phyloP scores from a whole-genome alignment of 2,113 vertebrate species.

The Triplophysa dalaica region DNA sequence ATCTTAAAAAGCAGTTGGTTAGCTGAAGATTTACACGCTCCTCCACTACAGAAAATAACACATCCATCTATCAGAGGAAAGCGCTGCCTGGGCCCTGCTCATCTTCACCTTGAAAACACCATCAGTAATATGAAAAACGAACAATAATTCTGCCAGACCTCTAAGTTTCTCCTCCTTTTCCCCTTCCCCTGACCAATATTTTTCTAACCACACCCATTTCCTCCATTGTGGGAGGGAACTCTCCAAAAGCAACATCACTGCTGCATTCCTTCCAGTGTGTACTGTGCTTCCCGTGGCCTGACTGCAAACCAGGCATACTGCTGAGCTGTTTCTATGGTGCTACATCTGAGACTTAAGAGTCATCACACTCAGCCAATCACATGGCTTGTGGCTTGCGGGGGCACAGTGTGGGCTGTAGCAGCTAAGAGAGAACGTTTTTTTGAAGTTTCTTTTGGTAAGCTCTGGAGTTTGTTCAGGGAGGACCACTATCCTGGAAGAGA shows the following conservation, averaged over 20 bases:
- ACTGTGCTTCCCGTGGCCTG: slow-evolving; percentile 46
- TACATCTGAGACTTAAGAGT: slow-evolving; percentile 28
- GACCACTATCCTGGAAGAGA: background rate
- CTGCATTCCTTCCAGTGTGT: slow-evolving; percentile 47
- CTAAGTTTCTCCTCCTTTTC: slow-evolving; percentile 23
- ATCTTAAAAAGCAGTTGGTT: background rate
- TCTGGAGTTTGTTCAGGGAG: background rate
- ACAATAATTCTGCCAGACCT: background rate
- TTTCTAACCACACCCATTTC: slow-evolving; percentile 58
- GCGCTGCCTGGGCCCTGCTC: background rate
- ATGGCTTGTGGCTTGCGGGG: slow-evolving; percentile 53
- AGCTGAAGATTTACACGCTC: too few species aligned
- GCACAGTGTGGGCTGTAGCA: slow-evolving; percentile 38
- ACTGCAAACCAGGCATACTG: slow-evolving; percentile 46
- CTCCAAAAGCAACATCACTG: slow-evolving; percentile 41
- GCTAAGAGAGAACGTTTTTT: slow-evolving; percentile 14
- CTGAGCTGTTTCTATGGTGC: slow-evolving; percentile 46
- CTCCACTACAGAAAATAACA: background rate
- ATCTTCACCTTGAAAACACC: slow-evolving; percentile 15
- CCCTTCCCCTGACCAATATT: slow-evolving; percentile 46
- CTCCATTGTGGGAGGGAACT: slow-evolving; percentile 55
- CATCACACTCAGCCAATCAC: slow-evolving; percentile 46
- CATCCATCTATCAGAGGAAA: background rate
- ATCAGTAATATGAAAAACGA: slow-evolving; percentile 10
- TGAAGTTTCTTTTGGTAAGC: slow-evolving; percentile 24